Evolutionary conservation across 2,797 vertebrate species (phyloP).

Genomic region (Microchirus variegatus): DNA sequence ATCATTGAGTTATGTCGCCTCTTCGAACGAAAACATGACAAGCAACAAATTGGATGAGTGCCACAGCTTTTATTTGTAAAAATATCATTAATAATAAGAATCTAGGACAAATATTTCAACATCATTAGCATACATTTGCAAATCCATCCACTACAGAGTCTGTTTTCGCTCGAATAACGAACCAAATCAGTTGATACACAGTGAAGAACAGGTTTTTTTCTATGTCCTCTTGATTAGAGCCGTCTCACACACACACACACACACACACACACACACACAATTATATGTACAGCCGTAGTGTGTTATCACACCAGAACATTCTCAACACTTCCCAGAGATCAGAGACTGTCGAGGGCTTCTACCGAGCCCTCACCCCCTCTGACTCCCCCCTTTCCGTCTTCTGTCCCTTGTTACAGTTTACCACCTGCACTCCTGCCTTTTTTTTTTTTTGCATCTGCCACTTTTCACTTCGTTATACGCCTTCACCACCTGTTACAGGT

Average conservation of each 20-base stretch:
- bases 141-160: constrained; percentile 3
- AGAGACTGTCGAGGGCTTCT: constrained; percentile 31
- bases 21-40: neutral
- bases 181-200: constrained; percentile 23
- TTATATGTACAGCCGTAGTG: constrained; percentile 30
- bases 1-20: neutral
- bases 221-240: constrained; percentile 25
- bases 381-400: neutral
- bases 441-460: constrained; percentile 3
- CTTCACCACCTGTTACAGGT: neutral
- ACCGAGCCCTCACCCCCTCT: constrained; percentile 25
- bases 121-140: constrained; percentile 43
- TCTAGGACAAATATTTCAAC: constrained; percentile 38
- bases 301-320: constrained; percentile 39
- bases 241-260: neutral
- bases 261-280: constrained; percentile 3
- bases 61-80: constrained; percentile 62
- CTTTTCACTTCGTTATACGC: constrained; percentile 7
- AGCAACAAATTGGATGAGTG: neutral
- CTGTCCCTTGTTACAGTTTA: neutral
- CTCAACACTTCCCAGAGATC: constrained; percentile 54
- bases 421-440: neutral
- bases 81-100: constrained; percentile 50
- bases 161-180: constrained; percentile 18
- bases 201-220: constrained; percentile 29